These are phyloP conservation scores for Syngnathus typhle DNA, from an alignment of 2,113 vertebrate genomes.

Conservation along the genomic window DNA sequence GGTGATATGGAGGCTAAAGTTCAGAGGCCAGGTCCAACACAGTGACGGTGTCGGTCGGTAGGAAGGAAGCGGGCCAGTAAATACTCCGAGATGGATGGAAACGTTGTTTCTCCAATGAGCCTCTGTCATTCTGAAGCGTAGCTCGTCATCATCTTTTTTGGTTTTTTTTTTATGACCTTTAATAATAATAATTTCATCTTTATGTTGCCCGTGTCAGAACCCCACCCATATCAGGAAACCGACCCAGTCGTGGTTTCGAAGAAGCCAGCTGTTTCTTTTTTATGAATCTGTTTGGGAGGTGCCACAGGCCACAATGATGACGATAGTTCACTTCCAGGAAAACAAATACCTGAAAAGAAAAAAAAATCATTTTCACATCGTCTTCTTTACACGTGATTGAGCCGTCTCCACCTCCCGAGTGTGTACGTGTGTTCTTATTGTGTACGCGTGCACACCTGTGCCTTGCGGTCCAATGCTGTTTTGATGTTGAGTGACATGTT, in stretches of 20 bases:
- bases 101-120: conserved; percentile 6
- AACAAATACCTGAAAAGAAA: not conserved
- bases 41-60: conserved; percentile 38
- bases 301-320: not conserved
- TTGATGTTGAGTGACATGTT: conserved; percentile 41
- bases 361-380: not conserved
- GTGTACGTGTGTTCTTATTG: not conserved
- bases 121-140: not conserved
- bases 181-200: not conserved
- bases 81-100: conserved; percentile 33
- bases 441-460: conserved; percentile 19
- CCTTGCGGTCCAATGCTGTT: conserved; percentile 20
- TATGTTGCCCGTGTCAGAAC: not conserved
- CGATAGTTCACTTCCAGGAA: not conserved
- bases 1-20: conserved; percentile 58
- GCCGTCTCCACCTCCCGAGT: too few relatives aligned
- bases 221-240: not conserved
- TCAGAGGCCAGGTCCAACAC: conserved; percentile 44
- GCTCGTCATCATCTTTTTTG: not conserved
- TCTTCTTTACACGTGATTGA: not conserved
- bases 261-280: not conserved
- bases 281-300: not conserved
- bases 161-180: not conserved
- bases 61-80: conserved; percentile 46
- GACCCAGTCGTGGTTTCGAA: not conserved